Evolutionary conservation across 2,113 vertebrate genomes (phyloP), one percentile per base, ranked within the genome.

Genomic region (Mastomys natalensis): DNA sequence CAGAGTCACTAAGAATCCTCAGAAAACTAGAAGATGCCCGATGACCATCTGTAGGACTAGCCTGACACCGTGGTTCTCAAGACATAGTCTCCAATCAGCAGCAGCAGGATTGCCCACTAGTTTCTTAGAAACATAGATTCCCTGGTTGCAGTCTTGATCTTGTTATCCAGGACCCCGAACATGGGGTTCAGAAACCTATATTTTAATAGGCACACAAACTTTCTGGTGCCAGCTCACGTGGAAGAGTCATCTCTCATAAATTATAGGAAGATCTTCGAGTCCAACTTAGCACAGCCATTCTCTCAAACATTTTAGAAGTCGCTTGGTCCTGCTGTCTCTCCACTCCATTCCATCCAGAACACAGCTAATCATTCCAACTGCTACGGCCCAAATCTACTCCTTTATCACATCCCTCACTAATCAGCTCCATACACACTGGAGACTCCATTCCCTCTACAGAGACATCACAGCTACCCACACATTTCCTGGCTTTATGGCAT

Each of bases 71-170:
- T 6, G 40, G 6, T 66, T 92, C 86, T 45, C 21, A 5, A 85
- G 7, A 4, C 16, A 2, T 19, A 16, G 15, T 17, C 60, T 21
- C 10, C 0, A 0, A n/a, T 3, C 3, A 78, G 22, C 10, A 60
- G 45, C 48, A 88, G 31, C 37, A 58, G 26, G n/a, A 34, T 1
- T 74, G 24, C 43, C 34, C 34, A 45, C 43, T 70, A 19, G 72
- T 55, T 37, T 34, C 3, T 74, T 53, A 72, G 37, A 55, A 95
- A 87, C 37, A 29, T 26, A 64, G n/a, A 55, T 17, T 74, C 55
- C 7, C 62, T 51, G 87, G 37, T 31, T 31, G n/a, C 16, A 76
- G 26, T 26, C 87, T 68, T 68, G 34, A 74, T 16, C 48, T 37
- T 2, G 43, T 40, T n/a, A 87, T 64, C 29, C 78, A 70, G 13